A percentile compares a stretch with the other conserved stretches of the same genome.
Conservation (phyloP, 2,888 invertebrate genomes). For the Cheilosia scutellata region DNA sequence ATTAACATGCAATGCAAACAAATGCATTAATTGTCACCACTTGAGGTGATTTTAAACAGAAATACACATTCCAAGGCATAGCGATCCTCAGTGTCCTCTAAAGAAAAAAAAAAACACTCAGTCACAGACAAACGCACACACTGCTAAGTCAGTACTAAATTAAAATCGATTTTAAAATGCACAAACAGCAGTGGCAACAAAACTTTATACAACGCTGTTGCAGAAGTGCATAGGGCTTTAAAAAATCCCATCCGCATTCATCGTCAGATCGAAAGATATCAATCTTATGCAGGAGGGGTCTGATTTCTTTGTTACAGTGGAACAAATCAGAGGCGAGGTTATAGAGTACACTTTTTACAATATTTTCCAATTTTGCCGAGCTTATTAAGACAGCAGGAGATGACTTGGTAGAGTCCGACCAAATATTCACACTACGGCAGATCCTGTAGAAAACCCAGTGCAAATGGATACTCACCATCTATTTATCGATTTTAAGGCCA, state of each 20-base stretch:
- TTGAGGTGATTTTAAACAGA: slow-evolving; percentile 22
- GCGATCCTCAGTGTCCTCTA: slow-evolving; percentile 1
- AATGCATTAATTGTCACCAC: slow-evolving; percentile 54
- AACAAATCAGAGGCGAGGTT: background rate
- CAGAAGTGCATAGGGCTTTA: slow-evolving; percentile 6
- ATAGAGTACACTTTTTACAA: background rate
- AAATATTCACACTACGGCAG: no score
- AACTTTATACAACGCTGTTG: background rate
- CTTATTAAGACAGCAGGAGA: no score
- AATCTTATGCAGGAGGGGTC: background rate
- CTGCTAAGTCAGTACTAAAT: slow-evolving; percentile 21
- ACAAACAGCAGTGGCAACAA: slow-evolving; percentile 7
- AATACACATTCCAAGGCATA: slow-evolving; percentile 51
- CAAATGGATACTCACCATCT: no score
- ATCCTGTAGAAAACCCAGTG: no score
- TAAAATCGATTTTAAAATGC: slow-evolving; percentile 44
- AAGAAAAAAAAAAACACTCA: background rate
- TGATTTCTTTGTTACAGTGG: background rate
- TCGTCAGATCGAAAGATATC: slow-evolving; percentile 22
- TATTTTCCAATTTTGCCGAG: no score
- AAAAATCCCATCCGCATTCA: slow-evolving; percentile 56
- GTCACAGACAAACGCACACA: slow-evolving; percentile 21
- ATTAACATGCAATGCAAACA: slow-evolving; percentile 29
- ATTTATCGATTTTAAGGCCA: no score
- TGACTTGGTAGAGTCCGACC: no score